Percentiles rank a stretch among this genome's conserved stretches.
phyloP scores from a whole-genome alignment of 2,888 invertebrate genomes.

The Volucella zonaria region DNA sequence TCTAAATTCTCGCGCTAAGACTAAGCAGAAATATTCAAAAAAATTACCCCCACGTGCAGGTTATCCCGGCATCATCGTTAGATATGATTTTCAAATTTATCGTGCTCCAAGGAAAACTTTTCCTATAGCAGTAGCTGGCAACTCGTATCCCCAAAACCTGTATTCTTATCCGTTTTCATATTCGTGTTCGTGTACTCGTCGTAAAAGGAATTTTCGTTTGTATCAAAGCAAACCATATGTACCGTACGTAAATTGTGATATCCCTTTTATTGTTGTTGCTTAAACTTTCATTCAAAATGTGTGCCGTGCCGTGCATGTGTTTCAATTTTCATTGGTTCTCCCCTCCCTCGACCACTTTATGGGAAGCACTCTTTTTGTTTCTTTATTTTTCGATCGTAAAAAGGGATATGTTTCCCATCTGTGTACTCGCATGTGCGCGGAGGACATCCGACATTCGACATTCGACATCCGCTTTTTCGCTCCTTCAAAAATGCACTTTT shows the following conservation, averaged over 20 bases:
- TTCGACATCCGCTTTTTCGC: constrained; percentile 17
- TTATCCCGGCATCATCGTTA: constrained; percentile 1
- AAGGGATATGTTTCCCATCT: background rate
- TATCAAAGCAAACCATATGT: constrained; percentile 37
- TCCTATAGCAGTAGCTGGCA: constrained; percentile 18
- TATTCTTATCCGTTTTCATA: too few relatives aligned
- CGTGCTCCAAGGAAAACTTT: constrained; percentile 45
- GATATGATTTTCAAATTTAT: constrained; percentile 54
- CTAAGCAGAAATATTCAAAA: background rate
- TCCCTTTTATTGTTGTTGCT: constrained; percentile 53
- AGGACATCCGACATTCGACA: constrained; percentile 6
- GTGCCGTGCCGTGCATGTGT: constrained; percentile 8
- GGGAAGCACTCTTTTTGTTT: constrained; percentile 21
- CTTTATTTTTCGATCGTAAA: constrained; percentile 6
- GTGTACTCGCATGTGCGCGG: background rate
- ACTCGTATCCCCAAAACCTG: too few relatives aligned
- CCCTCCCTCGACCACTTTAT: constrained; percentile 14
- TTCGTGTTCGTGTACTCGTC: too few relatives aligned
- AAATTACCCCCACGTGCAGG: background rate
- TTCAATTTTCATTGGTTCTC: background rate
- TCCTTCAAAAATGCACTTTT: constrained; percentile 62
- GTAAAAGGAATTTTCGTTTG: constrained; percentile 36
- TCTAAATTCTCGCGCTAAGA: background rate
- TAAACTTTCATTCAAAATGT: constrained; percentile 54
- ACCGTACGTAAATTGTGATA: constrained; percentile 34